Evolutionary conservation across 1,140 invertebrate species (phyloP), one percentile per base, ranked within the genome.

Genomic region (Batillaria attramentaria): DNA sequence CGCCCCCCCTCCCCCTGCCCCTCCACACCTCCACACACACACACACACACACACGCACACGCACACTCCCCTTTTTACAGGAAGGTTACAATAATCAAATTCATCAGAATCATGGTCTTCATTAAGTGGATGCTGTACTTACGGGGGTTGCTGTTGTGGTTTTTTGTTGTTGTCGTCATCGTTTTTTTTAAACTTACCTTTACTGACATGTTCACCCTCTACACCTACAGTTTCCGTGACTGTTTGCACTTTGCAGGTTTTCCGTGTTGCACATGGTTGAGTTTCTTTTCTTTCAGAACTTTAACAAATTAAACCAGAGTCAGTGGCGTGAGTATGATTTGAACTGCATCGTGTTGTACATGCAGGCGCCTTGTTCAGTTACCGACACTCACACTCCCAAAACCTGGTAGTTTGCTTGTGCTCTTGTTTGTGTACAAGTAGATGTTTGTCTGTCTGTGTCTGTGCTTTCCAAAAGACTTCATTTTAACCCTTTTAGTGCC

Each of bases 311-410:
- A 62, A 83, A 89, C 35, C 87, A 85, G 85, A 83, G 88, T 39
- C 86, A 91, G 79, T 86, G 86, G 75, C 88, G 91, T 91, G 86
- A 89, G 90, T 90, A 74, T 72, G n/a, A 13, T 18, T 72, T 3
- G 46, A 33, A 43, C 16, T 69, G 46, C 18, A 31, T 46, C 33
- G 18, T 33, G 31, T 42, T 18, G n/a, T 20, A 54, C 18, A 20
- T 54, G n/a, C 18, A 54, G 18, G 50, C 18, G 50, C 1, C 1
- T 20, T 54, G 50, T n/a, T 54, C 18, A 54, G 50, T 3, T 2
- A 28, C n/a, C 2, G 0, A 39, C 33, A 6, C 8, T 24, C 33
- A 20, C 39, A 74, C 33, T 16, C 24, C 5, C 18, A 54, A 31
- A 20, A 50, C 33, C 37, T n/a, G 2, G 33, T 18, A 1, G 41